A percentile compares a stretch with the other conserved stretches of the same genome.
Evolutionary conservation across 2,888 invertebrate species (phyloP).

Genomic region (Synergus japonicus): DNA sequence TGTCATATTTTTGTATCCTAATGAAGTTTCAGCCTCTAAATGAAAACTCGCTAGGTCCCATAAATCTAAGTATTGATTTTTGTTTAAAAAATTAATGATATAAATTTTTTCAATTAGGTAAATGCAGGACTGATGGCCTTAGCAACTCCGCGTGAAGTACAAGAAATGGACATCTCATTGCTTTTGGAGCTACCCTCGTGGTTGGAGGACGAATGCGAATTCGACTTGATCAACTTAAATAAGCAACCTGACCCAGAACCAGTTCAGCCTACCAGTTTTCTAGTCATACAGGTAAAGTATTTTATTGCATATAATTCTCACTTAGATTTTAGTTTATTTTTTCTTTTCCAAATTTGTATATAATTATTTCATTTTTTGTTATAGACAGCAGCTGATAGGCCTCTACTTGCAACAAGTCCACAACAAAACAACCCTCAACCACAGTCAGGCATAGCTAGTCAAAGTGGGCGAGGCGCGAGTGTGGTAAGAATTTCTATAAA

Average conservation of each 20-base stretch:
- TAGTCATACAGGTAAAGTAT: constrained; percentile 89
- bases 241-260: constrained; percentile 84
- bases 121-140: constrained; percentile 91
- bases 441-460: constrained; percentile 85
- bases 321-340: background rate
- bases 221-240: constrained; percentile 92
- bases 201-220: constrained; percentile 98
- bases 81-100: background rate
- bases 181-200: constrained; percentile 94
- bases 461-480: constrained; percentile 91
- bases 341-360: constrained; percentile 23
- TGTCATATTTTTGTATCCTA: background rate
- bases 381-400: constrained; percentile 80
- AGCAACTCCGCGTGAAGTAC: constrained; percentile 96
- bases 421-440: constrained; percentile 84
- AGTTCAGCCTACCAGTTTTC: constrained; percentile 89
- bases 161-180: constrained; percentile 97
- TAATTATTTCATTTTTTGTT: constrained; percentile 24
- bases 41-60: background rate
- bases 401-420: constrained; percentile 78
- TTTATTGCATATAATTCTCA: background rate
- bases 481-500: constrained; percentile 83
- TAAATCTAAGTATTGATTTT: constrained; percentile 36
- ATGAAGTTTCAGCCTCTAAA: background rate
- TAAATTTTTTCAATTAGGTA: constrained; percentile 78